Conservation (phyloP, 1,140 invertebrate species). For the Carposina sasakii region DNA sequence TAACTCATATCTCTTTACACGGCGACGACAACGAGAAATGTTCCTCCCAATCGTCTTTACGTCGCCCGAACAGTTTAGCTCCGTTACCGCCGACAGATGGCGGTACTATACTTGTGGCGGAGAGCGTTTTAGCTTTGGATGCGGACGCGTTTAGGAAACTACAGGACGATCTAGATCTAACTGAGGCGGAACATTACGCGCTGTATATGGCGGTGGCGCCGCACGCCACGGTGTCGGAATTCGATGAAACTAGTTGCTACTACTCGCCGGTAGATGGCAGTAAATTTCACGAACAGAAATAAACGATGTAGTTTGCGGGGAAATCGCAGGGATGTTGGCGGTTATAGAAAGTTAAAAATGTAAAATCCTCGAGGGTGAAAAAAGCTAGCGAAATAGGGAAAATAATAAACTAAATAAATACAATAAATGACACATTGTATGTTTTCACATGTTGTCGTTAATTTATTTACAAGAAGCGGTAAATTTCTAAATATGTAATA, state of each 20-base stretch:
- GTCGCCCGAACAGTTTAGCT: slow-evolving; percentile 31
- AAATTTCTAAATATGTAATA: too few species aligned
- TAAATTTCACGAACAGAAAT: slow-evolving; percentile 69
- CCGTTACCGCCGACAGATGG: slow-evolving; percentile 46
- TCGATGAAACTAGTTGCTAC: slow-evolving; percentile 89
- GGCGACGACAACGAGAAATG: slow-evolving; percentile 61
- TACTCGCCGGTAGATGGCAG: slow-evolving; percentile 87
- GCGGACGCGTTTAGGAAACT: slow-evolving; percentile 57
- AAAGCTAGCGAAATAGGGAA: too few species aligned
- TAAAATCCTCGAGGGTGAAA: too few species aligned
- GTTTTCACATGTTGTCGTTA: too few species aligned
- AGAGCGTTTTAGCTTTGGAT: slow-evolving; percentile 65
- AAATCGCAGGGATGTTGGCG: too few species aligned
- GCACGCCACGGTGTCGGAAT: slow-evolving; percentile 87
- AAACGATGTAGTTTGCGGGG: too few species aligned
- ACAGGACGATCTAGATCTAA: slow-evolving; percentile 75
- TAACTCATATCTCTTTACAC: slow-evolving; percentile 77
- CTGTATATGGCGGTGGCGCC: slow-evolving; percentile 88
- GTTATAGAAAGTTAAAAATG: too few species aligned
- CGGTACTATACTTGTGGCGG: slow-evolving; percentile 61
- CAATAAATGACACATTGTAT: too few species aligned
- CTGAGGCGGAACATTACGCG: slow-evolving; percentile 90
- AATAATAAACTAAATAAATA: too few species aligned
- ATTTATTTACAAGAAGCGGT: too few species aligned
- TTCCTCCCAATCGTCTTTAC: slow-evolving; percentile 35